Percentiles rank a stretch among this genome's conserved stretches.
phyloP scores from a whole-genome alignment of 2,797 vertebrate species.

The Gymnothorax javanicus region DNA sequence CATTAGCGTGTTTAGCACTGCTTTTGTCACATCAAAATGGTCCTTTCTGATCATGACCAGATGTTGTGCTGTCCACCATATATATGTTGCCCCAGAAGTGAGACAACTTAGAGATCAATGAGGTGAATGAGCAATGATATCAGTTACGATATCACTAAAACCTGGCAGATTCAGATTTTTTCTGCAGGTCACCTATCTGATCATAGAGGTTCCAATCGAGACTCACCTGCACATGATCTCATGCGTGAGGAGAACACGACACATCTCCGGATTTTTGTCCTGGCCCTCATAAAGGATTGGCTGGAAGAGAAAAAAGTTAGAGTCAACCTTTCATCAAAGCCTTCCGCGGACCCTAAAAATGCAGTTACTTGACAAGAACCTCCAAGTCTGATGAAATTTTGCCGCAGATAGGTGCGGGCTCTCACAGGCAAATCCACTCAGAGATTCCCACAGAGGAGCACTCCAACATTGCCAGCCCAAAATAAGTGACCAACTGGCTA shows the following conservation, averaged over 20 bases:
- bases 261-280: constrained; percentile 85
- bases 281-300: constrained; percentile 85
- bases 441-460: not conserved
- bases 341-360: not conserved
- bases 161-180: not conserved
- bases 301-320: constrained; percentile 54
- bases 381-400: not conserved
- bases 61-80: not conserved
- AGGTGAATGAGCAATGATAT: too few species aligned
- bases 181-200: not conserved
- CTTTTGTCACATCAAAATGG: not conserved
- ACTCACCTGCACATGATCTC: constrained; percentile 90
- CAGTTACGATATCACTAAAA: not conserved
- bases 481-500: not conserved
- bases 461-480: not conserved
- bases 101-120: too few species aligned
- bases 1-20: not conserved
- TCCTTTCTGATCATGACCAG: not conserved
- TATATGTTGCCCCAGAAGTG: not conserved
- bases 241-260: constrained; percentile 82
- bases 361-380: not conserved
- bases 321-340: not conserved
- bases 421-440: not conserved
- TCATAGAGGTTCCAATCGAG: not conserved
- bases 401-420: not conserved